Base-by-base conservation (phyloP, 2,888 invertebrate species). In the Philereme vetulata region DNA sequence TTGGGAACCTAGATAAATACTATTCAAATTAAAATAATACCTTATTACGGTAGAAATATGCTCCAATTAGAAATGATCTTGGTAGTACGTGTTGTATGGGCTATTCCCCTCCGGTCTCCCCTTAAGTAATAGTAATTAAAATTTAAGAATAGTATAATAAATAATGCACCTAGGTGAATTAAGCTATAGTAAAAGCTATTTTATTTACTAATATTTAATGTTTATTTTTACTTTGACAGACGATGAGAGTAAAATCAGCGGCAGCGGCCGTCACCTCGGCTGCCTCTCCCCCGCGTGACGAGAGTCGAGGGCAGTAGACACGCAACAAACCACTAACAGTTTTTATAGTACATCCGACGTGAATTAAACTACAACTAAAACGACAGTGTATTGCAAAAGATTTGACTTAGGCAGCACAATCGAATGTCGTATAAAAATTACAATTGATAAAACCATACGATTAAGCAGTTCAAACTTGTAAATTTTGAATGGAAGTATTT, bases 241-340 rank as follows among this genome's bases (percentile, higher is more conserved):
- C 80, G 90, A 89, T 93, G 94, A 94, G 85, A 93, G 93, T 86
- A 94, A 94, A 91, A 87, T 83, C 86, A 88, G 93, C 85, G 84
- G 90, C 68, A 72, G 79, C 83, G 90, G 93, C 81, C 93, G 94
- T 91, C 93, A 94, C 88, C 92, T 94, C 93, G 94, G 94, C 77
- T 94, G 94, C 86, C 88, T 94, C 69, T 94, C 94, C 84, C 93
- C 94, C 85, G 93, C 93, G 88, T 94, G 94, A 94, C 80, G 88
- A 82, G 72, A 78, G 86, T 70, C 84, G 90, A 60, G 82, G 84
- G 8, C 89, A 87, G 71, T 91, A 86, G 77, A 76, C 61, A 7
- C 49, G 36, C 57, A 40, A n/a, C 35, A 56, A 50, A 44, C 49
- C 58, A 56, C 56, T 52, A 51, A 47, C 35, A 51, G 43, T 51